These are phyloP conservation scores for Pseudomyrmex flavicornis DNA, from an alignment of 1,140 invertebrate genomes.

Conservation along the genomic window DNA sequence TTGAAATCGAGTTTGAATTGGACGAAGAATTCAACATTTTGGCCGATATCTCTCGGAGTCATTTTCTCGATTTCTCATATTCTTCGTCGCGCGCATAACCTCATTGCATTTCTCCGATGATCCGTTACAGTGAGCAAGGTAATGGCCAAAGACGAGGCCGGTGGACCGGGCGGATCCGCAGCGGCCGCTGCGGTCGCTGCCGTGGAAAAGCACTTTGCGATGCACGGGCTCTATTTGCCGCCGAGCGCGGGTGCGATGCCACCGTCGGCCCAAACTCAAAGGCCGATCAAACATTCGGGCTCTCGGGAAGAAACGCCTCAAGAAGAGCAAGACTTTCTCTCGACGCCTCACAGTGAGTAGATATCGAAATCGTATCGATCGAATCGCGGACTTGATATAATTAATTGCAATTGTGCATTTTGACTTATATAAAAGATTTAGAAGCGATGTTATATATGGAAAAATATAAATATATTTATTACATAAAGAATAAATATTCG, in stretches of 20 bases:
- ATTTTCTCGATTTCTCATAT: not conserved
- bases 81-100: not conserved
- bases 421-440: too few relatives aligned
- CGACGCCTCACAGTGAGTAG: slow-evolving; percentile 80
- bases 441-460: not conserved
- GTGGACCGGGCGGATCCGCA: slow-evolving; percentile 77
- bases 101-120: slow-evolving; percentile 11
- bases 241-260: slow-evolving; percentile 79
- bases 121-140: slow-evolving; percentile 79
- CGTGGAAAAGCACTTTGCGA: slow-evolving; percentile 84
- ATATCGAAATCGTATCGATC: slow-evolving; percentile 16
- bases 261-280: slow-evolving; percentile 81
- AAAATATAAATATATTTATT: not conserved
- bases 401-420: too few relatives aligned
- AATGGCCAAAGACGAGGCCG: slow-evolving; percentile 80
- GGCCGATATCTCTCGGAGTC: too few relatives aligned
- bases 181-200: slow-evolving; percentile 79
- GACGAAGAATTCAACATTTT: not conserved
- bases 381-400: not conserved
- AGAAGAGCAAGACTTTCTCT: slow-evolving; percentile 83
- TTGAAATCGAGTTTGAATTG: not conserved
- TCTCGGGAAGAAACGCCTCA: slow-evolving; percentile 76
- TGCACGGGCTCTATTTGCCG: slow-evolving; percentile 83
- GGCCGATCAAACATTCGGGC: slow-evolving; percentile 81
- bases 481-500: too few relatives aligned